A percentile compares a stretch with the other conserved stretches of the same genome.
Evolutionary conservation across 2,113 vertebrate species (phyloP).

Genomic region (Ceyx melanurus): DNA sequence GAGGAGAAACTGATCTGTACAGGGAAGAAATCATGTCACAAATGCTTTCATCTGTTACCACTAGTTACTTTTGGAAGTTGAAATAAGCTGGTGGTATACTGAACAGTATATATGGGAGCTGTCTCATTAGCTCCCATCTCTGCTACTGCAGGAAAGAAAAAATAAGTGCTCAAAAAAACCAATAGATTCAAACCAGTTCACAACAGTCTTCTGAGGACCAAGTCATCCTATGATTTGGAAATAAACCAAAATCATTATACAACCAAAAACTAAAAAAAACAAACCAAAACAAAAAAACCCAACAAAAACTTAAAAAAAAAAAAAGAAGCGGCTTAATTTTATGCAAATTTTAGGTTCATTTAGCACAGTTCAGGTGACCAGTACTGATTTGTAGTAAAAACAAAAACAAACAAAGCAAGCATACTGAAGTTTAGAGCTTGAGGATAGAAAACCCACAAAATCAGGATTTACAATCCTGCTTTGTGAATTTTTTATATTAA

Average conservation of each 20-base stretch:
- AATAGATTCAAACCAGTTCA: neutral
- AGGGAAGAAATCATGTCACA: conserved; percentile 45
- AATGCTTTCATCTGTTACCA: conserved; percentile 24
- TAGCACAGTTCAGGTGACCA: no score
- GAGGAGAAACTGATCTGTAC: neutral
- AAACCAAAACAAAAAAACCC: neutral
- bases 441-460: neutral
- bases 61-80: conserved; percentile 22
- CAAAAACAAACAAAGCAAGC: no score
- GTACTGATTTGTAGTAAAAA: no score
- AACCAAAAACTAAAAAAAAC: neutral
- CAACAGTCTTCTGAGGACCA: neutral
- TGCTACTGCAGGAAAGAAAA: neutral
- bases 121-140: neutral
- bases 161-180: neutral
- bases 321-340: no score
- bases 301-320: no score
- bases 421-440: no score
- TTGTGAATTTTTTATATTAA: neutral
- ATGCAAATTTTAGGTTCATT: no score
- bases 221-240: neutral
- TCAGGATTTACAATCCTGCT: neutral
- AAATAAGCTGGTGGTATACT: neutral
- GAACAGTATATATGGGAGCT: neutral
- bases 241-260: neutral